Base-by-base conservation (phyloP, 2,113 vertebrate species). In the Varanus komodoensis region DNA sequence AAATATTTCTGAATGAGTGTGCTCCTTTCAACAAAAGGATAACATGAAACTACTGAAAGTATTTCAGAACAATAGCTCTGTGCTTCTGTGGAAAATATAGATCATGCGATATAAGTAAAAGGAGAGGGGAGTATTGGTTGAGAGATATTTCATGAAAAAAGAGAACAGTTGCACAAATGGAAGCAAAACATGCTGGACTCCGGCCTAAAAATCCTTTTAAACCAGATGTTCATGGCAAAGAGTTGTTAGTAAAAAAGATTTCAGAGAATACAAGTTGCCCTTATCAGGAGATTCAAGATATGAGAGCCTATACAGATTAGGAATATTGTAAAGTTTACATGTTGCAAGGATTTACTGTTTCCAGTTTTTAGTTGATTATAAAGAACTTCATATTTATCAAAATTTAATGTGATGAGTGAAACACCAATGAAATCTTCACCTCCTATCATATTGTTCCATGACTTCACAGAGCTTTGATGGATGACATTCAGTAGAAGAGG, bases 131-230 rank as follows among this genome's bases (percentile, higher is more conserved):
- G 57, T 17, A 83, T 74, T 17, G 32, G 19, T 54, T 6, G 15
- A 44, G 38, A 44, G 23, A 89, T 82, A 89, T 89, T 84, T 83
- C 82, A 77, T 57, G 38, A 44, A 44, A 84, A 50, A 64, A 61
- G 34, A 54, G 38, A 52, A 6, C 67, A 89, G 69, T 29, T 84
- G 32, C 7, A 57, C 8, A 74, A 7, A 77, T 2, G 6, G 71
- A 67, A 50, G 54, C 29, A 64, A 32, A 64, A 77, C 27, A 44
- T 38, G 4, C 73, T n/a, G 67, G 77, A 82, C 71, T 73, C 23
- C 9, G n/a, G 32, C 32, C 50, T 8, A 82, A 69, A 32, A 82
- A 29, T 67, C 17, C 12, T 5, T 67, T 21, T 25, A 84, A 84
- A 68, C 38, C 71, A 77, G 80, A 77, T 27, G 57, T 68, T 84